Evolutionary conservation across 2,113 vertebrate genomes (phyloP).

Genomic region (Empidonax traillii): DNA sequence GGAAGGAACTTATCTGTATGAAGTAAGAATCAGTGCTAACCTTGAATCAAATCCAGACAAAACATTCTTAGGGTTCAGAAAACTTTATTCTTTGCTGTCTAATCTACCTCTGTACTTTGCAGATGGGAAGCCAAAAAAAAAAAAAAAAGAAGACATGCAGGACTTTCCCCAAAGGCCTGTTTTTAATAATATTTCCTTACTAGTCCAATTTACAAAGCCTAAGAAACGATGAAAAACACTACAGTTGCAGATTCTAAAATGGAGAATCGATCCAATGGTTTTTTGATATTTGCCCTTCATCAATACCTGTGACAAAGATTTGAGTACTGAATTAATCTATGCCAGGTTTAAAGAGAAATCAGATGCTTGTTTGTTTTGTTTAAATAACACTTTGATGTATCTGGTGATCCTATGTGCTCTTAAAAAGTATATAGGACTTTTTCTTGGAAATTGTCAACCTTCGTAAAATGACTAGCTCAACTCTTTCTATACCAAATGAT

Average conservation of each 20-base stretch:
- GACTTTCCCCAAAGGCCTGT: not conserved
- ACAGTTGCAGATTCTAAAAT: not conserved
- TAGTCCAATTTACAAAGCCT: not conserved
- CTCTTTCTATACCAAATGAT: not conserved
- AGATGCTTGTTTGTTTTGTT: not conserved
- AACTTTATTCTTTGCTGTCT: not conserved
- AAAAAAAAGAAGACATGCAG: accelerated
- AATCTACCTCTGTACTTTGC: not conserved
- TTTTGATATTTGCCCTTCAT: not conserved
- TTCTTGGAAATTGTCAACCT: not conserved
- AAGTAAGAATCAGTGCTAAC: not conserved
- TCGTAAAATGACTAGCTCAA: not conserved
- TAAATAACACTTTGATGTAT: not conserved
- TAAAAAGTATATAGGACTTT: not conserved
- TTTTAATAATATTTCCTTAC: not conserved
- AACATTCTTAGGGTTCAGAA: not conserved
- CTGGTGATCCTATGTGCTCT: not conserved
- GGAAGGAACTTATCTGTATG: not conserved
- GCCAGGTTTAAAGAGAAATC: not conserved
- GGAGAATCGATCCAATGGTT: not conserved
- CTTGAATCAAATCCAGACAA: not conserved
- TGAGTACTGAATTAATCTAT: not conserved
- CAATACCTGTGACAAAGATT: not conserved
- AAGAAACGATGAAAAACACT: not conserved
- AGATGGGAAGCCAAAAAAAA: not conserved